Evolutionary conservation across 2,113 vertebrate genomes (phyloP).

Genomic region (Gyps fulvus): DNA sequence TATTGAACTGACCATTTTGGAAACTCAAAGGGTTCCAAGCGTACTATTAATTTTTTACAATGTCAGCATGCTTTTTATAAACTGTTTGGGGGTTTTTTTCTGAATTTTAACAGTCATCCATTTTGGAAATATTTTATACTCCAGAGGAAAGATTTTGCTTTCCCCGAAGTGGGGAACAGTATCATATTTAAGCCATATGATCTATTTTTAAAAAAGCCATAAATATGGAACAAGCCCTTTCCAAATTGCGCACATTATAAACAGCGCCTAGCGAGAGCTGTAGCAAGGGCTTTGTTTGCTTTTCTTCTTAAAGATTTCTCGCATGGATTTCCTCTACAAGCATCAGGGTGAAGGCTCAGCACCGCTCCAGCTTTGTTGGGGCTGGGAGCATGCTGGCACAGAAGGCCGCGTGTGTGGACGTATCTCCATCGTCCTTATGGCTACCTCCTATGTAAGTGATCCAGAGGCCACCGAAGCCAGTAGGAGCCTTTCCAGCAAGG

Average conservation of each 20-base stretch:
- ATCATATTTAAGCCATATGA: conserved; percentile 62
- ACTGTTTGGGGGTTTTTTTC: conserved; percentile 4
- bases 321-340: neutral
- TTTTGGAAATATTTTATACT: conserved; percentile 67
- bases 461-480: neutral
- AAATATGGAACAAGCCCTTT: conserved; percentile 34
- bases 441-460: neutral
- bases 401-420: accelerated
- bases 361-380: accelerated
- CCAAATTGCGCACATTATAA: conserved; percentile 5
- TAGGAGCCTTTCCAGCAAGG: neutral
- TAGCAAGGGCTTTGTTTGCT: neutral
- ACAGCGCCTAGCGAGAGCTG: neutral
- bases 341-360: neutral
- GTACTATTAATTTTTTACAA: conserved; percentile 68
- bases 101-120: conserved; percentile 33
- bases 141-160: conserved; percentile 52
- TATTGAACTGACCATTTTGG: conserved; percentile 46
- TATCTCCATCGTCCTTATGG: neutral
- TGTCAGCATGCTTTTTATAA: conserved; percentile 69
- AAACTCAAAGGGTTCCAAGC: conserved; percentile 61
- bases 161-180: conserved; percentile 35
- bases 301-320: neutral
- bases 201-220: conserved; percentile 60
- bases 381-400: neutral